Conservation (phyloP, 2,113 vertebrate genomes). For the Ancistrus triradiatus region DNA sequence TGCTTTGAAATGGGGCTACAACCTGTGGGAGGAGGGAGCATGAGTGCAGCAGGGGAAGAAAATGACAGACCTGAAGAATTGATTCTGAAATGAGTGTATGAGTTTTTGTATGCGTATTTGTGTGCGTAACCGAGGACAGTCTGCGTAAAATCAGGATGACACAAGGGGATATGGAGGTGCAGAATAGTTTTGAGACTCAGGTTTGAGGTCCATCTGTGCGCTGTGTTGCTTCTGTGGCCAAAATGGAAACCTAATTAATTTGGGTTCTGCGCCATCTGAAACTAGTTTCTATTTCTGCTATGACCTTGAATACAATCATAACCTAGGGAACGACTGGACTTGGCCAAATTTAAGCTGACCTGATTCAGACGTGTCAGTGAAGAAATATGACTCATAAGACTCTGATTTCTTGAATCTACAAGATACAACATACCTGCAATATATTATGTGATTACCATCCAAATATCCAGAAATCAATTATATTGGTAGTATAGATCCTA, state of each 20-base stretch:
- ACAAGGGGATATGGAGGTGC: too few species aligned
- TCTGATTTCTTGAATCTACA: not conserved
- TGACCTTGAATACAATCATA: not conserved
- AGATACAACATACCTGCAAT: not conserved
- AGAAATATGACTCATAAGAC: not conserved
- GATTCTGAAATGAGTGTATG: not conserved
- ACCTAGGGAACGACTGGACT: not conserved
- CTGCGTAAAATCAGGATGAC: too few species aligned
- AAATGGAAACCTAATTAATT: not conserved
- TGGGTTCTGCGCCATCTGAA: not conserved
- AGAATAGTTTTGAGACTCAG: too few species aligned
- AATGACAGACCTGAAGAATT: constrained; percentile 1
- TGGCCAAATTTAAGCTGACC: constrained; percentile 17
- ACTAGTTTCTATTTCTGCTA: not conserved
- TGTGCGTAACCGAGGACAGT: too few species aligned
- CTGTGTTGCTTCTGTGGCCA: not conserved
- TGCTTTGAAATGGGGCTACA: constrained; percentile 6
- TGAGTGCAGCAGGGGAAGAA: not conserved
- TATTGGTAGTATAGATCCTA: too few species aligned
- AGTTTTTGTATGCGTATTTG: not conserved
- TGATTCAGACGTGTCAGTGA: constrained; percentile 20
- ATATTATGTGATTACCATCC: too few species aligned
- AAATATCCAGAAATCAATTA: too few species aligned
- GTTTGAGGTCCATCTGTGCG: not conserved
- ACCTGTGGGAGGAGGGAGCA: not conserved